These are phyloP conservation scores for Sphecodes monilicornis DNA, from an alignment of 2,888 invertebrate species.

Conservation along the genomic window DNA sequence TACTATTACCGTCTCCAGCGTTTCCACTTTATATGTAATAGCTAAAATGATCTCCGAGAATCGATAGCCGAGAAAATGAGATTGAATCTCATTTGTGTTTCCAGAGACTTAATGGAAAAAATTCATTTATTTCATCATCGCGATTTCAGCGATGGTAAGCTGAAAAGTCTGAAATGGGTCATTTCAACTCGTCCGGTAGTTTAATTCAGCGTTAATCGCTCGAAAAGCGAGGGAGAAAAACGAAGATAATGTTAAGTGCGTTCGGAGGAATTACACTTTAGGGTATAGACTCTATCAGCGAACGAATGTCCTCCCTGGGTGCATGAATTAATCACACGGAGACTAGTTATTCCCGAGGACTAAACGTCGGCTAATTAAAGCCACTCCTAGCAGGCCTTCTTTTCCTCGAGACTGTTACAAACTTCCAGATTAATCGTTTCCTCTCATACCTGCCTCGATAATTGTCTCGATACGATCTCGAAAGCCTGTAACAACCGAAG, in stretches of 20 bases:
- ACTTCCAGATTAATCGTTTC: slow-evolving; percentile 14
- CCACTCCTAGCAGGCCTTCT: not conserved
- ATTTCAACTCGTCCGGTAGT: slow-evolving; percentile 2
- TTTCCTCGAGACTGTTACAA: not conserved
- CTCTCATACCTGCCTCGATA: slow-evolving; percentile 11
- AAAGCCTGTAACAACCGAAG: not conserved
- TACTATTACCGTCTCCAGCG: not conserved
- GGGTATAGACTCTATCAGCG: not conserved
- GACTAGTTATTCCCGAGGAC: not conserved
- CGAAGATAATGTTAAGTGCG: not conserved
- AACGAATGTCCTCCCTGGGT: not conserved
- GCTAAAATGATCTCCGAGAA: not conserved
- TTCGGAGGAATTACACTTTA: not conserved
- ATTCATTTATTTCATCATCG: too few relatives aligned
- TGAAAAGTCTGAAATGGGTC: not conserved
- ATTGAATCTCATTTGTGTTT: not conserved
- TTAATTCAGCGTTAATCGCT: not conserved
- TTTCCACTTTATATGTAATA: not conserved
- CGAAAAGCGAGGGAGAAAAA: not conserved
- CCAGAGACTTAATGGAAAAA: not conserved
- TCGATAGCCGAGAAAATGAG: not conserved
- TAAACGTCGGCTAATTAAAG: slow-evolving; percentile 14
- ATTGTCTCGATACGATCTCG: slow-evolving; percentile 10
- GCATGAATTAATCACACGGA: not conserved
- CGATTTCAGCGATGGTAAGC: not conserved